Conservation (phyloP, 2,888 invertebrate genomes). For the Cephus nigrinus region DNA sequence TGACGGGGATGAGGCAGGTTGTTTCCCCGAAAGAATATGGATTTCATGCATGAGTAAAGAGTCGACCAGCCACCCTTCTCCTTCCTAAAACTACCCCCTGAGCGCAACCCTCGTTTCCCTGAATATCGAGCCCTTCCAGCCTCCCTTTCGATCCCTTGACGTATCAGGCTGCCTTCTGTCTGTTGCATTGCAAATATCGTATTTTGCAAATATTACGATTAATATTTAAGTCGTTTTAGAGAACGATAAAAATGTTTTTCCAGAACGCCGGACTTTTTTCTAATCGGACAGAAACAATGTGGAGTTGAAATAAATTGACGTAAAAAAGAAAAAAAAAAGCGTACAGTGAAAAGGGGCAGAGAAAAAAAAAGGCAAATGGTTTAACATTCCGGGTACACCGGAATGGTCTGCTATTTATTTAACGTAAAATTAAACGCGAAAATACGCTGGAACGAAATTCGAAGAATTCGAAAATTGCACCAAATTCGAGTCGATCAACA, state of each 20-base stretch:
- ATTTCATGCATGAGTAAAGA: slow-evolving; percentile 54
- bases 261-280: no score
- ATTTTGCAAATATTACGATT: no score
- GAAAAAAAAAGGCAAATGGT: background rate
- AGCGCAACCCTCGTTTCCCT: background rate
- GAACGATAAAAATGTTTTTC: no score
- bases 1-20: slow-evolving; percentile 49
- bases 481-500: background rate
- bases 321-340: background rate
- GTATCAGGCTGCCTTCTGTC: background rate
- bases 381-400: background rate
- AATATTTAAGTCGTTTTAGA: background rate
- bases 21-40: slow-evolving; percentile 58
- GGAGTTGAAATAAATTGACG: background rate
- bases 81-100: background rate
- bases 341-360: background rate
- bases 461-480: background rate
- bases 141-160: background rate
- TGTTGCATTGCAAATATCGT: no score
- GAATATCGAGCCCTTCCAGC: background rate
- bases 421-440: background rate
- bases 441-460: background rate
- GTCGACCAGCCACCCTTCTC: slow-evolving; percentile 9
- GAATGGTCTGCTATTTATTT: background rate
- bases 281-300: background rate